phyloP scores from a whole-genome alignment of 2,888 invertebrate genomes.

The Dioctria linearis region DNA sequence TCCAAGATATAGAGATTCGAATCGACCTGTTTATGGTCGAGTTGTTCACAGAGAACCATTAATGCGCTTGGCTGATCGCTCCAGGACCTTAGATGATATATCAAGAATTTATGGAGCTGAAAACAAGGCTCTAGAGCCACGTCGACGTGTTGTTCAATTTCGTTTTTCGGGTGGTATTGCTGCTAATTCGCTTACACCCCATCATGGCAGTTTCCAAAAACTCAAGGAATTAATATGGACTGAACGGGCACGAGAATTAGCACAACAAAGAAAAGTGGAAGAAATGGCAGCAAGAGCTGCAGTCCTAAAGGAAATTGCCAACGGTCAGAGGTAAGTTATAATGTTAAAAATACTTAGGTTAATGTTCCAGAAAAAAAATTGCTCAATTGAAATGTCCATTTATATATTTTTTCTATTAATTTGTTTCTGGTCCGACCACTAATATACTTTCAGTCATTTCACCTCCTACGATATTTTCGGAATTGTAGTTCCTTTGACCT shows the following conservation, averaged over 20 bases:
- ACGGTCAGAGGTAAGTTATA: slow-evolving; percentile 73
- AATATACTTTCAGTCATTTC: background rate
- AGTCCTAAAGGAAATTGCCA: slow-evolving; percentile 76
- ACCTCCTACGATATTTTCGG: background rate
- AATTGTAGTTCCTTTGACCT: background rate
- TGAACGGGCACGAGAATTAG: slow-evolving; percentile 83
- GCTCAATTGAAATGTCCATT: background rate
- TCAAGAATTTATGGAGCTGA: slow-evolving; percentile 72
- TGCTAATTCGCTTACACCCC: slow-evolving; percentile 63
- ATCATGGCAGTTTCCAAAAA: slow-evolving; percentile 77
- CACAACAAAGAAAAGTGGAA: slow-evolving; percentile 82
- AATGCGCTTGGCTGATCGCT: slow-evolving; percentile 70
- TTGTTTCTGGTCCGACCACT: background rate
- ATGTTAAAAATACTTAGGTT: no score
- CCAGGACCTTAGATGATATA: slow-evolving; percentile 73
- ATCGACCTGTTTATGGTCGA: slow-evolving; percentile 80
- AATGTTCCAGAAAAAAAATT: no score
- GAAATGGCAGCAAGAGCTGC: slow-evolving; percentile 79
- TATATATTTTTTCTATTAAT: background rate
- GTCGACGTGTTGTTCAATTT: slow-evolving; percentile 61
- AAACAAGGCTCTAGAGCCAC: slow-evolving; percentile 57
- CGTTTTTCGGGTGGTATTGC: slow-evolving; percentile 66
- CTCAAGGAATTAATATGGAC: slow-evolving; percentile 85
- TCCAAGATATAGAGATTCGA: slow-evolving; percentile 67
- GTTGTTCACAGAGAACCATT: slow-evolving; percentile 81